Evolutionary conservation across 2,113 vertebrate species (phyloP).

Genomic region (Psammodynastes pulverulentus): DNA sequence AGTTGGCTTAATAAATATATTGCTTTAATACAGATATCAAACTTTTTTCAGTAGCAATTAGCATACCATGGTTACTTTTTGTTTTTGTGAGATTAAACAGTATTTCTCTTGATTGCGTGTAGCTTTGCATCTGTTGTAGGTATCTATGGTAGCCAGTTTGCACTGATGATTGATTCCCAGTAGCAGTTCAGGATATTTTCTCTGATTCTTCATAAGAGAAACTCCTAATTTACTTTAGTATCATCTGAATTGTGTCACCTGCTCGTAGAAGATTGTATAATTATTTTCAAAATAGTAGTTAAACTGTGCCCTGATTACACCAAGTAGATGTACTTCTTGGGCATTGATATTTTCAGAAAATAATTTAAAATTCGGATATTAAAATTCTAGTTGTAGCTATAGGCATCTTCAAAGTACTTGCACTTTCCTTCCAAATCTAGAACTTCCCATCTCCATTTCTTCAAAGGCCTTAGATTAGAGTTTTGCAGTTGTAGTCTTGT

Average conservation of each 20-base stretch:
- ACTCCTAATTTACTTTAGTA: not conserved
- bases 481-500: too few species aligned
- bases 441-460: not conserved
- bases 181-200: constrained; percentile 3
- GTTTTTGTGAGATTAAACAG: not conserved
- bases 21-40: not conserved
- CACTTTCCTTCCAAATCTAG: not conserved
- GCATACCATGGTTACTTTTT: not conserved
- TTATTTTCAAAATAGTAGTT: not conserved
- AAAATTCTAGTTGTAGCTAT: not conserved
- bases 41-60: not conserved
- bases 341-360: not conserved
- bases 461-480: too few species aligned
- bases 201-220: constrained; percentile 22
- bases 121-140: not conserved
- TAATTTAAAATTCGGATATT: not conserved
- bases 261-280: not conserved
- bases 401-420: not conserved
- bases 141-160: not conserved
- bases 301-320: not conserved
- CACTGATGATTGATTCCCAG: not conserved
- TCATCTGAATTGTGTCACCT: not conserved
- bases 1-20: not conserved
- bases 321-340: not conserved
- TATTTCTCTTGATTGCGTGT: not conserved